Evolutionary conservation across 2,888 invertebrate genomes (phyloP).

Genomic region (Tolmerus cingulatus): DNA sequence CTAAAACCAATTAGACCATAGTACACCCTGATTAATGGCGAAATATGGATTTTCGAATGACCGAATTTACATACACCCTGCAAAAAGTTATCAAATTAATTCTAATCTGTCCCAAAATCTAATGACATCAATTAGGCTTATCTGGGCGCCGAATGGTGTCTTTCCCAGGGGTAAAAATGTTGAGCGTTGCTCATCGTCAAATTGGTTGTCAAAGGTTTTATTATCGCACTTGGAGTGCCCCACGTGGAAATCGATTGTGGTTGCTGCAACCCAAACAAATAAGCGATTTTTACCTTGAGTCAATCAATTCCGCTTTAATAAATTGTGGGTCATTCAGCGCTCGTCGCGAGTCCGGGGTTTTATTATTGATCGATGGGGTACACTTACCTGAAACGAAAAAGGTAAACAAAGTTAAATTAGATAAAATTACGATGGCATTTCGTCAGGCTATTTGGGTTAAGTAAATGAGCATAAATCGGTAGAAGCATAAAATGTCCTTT

Average conservation of each 20-base stretch:
- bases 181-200: background rate
- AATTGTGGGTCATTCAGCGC: background rate
- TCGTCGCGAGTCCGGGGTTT: background rate
- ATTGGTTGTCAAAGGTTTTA: background rate
- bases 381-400: constrained; percentile 23
- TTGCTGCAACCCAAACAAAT: background rate
- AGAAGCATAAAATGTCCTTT: background rate
- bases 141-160: background rate
- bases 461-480: background rate
- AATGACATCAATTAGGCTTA: background rate
- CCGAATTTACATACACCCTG: background rate
- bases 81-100: background rate
- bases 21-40: background rate
- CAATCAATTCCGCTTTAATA: background rate
- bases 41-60: background rate
- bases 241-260: background rate
- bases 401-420: background rate
- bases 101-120: background rate
- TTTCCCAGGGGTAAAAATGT: background rate
- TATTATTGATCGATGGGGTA: background rate
- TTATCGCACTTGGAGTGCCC: background rate
- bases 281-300: constrained; percentile 1
- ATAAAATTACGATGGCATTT: background rate
- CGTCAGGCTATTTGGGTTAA: background rate
- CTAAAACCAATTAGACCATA: background rate